phyloP scores from a whole-genome alignment of 1,140 invertebrate species.

The Pemphigus obesinymphae region DNA sequence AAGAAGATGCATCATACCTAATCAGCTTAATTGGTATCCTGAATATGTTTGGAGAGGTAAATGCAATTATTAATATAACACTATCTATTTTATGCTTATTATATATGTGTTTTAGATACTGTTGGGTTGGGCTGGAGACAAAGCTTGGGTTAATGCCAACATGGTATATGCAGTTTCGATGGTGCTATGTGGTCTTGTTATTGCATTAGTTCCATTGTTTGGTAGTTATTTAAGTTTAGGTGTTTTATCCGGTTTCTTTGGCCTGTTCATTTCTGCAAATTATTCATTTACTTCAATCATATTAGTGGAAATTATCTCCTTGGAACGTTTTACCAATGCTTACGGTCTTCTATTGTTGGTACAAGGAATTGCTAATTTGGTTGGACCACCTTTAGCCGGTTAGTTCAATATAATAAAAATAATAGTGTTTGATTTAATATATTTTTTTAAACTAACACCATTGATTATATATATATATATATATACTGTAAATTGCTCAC shows the following conservation, averaged over 20 bases:
- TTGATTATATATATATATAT: neutral
- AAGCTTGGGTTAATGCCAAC: constrained; percentile 76
- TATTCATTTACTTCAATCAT: constrained; percentile 85
- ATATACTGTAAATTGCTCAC: constrained; percentile 9
- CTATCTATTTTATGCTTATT: neutral
- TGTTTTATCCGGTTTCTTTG: constrained; percentile 59
- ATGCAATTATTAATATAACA: constrained; percentile 44
- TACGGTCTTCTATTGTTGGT: constrained; percentile 82
- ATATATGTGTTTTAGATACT: constrained; percentile 58
- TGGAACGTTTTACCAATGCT: constrained; percentile 78
- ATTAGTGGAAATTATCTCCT: constrained; percentile 70
- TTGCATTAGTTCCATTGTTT: constrained; percentile 43
- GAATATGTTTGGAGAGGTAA: constrained; percentile 85
- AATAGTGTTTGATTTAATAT: neutral
- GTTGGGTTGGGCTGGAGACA: constrained; percentile 84
- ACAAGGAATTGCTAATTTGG: constrained; percentile 70
- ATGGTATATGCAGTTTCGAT: constrained; percentile 76
- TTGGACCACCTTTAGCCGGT: constrained; percentile 63
- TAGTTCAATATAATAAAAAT: constrained; percentile 21
- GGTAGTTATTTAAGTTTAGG: constrained; percentile 38
- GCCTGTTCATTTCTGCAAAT: constrained; percentile 77
- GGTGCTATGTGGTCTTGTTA: constrained; percentile 62
- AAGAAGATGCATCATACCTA: constrained; percentile 68
- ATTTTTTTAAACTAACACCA: no score
- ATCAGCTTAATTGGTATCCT: constrained; percentile 78